Evolutionary conservation across 2,797 vertebrate species (phyloP).

Genomic region (Malurus leucopterus): DNA sequence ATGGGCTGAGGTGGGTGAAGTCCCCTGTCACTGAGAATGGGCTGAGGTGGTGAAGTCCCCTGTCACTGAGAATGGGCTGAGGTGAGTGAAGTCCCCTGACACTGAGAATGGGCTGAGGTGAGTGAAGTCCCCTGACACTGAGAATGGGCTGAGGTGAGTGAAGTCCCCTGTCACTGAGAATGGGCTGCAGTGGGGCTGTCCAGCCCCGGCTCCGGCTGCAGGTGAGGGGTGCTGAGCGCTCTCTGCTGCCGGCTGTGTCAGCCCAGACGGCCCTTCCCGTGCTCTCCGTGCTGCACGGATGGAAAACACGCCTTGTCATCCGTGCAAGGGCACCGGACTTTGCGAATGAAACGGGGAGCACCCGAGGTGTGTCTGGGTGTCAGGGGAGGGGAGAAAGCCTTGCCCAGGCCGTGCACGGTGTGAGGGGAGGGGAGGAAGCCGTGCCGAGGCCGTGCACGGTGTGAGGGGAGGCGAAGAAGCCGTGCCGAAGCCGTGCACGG

Average conservation of each 20-base stretch:
- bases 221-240: background rate
- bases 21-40: background rate
- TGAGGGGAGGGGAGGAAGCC: background rate
- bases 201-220: accelerated
- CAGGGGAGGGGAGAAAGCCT: background rate
- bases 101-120: background rate
- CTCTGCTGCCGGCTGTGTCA: background rate
- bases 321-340: accelerated
- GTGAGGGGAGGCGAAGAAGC: background rate
- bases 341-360: accelerated
- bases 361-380: background rate
- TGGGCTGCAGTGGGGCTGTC: background rate
- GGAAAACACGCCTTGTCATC: background rate
- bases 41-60: too few species aligned
- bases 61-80: background rate
- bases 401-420: accelerated
- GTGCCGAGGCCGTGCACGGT: accelerated
- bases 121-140: background rate
- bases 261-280: background rate
- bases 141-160: too few species aligned
- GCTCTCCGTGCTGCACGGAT: background rate
- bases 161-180: too few species aligned
- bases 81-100: too few species aligned
- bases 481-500: accelerated
- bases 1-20: background rate